A percentile compares a stretch with the other conserved stretches of the same genome.
These are phyloP conservation scores for Caenorhabditis sp. DNA, from an alignment of 2,888 invertebrate genomes.

Conservation along the genomic window DNA sequence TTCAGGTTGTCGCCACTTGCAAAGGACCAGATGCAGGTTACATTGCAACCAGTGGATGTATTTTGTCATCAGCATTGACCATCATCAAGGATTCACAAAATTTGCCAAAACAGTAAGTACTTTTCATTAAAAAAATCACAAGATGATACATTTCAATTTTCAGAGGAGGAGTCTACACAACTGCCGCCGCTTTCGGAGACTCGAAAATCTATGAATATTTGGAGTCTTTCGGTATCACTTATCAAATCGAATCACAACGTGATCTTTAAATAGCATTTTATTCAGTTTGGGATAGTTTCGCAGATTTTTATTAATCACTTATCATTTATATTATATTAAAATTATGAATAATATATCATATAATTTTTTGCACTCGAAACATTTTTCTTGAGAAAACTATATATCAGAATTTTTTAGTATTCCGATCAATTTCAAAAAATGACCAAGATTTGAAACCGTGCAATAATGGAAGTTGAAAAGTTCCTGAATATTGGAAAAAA, in stretches of 20 bases:
- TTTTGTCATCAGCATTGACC: conserved; percentile 81
- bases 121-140: neutral
- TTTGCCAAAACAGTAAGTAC: conserved; percentile 79
- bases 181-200: conserved; percentile 82
- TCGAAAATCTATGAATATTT: conserved; percentile 83
- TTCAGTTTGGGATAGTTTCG: too few relatives aligned
- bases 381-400: too few relatives aligned
- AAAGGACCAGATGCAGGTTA: conserved; percentile 73
- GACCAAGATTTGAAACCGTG: too few relatives aligned
- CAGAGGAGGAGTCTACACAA: conserved; percentile 87
- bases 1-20: conserved; percentile 77
- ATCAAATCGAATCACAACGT: conserved; percentile 23
- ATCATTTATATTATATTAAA: too few relatives aligned
- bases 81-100: conserved; percentile 81
- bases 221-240: conserved; percentile 77
- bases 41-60: conserved; percentile 75
- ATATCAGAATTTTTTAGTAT: too few relatives aligned
- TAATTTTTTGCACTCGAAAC: too few relatives aligned
- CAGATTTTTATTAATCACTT: too few relatives aligned
- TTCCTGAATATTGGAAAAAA: too few relatives aligned
- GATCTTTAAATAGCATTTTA: neutral
- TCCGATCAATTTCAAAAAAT: too few relatives aligned
- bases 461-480: too few relatives aligned
- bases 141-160: conserved; percentile 46
- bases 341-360: too few relatives aligned